Evolutionary conservation across 2,797 vertebrate genomes (phyloP), one percentile per base, ranked within the genome.

Genomic region (Loris lydekkerianus): DNA sequence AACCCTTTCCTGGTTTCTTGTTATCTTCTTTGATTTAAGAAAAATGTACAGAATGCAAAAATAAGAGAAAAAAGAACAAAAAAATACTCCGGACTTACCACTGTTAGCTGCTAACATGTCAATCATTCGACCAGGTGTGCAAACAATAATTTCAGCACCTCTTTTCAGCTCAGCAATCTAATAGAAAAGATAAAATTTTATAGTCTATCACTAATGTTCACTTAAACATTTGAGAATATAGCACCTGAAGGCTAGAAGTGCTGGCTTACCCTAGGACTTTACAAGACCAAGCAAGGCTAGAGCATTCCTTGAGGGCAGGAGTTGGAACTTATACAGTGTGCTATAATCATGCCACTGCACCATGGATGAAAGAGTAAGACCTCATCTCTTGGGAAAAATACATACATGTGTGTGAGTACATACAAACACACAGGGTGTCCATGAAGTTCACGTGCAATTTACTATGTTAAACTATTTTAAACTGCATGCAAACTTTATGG

Each of bases 101-200:
- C 99, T 99, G 98, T 99, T 99, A 98, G 99, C 99, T 76, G 99
- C 99, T 97, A 99, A 98, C 99, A 99, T 99, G 98, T 99, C 99
- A 97, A 99, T 99, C 99, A 99, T 99, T 97, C 99, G 99, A 21
- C 99, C 99, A 61, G 99, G 99, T 53, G 99, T 99, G 98, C 99
- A 99, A 97, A 99, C 99, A 94, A 99, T 99, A 98, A 99, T 99
- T 98, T 99, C 99, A 84, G 99, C 99, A 98, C 99, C 99, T 98
- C 99, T 99, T 99, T 99, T 99, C 98, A 99, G 98, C 98, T 99
- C 99, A 97, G 99, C 99, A 93, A 99, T 99, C 99, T 99, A 98
- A 96, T 94, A 78, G 94, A 96, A 88, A 94, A 85, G 67, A 97
- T 29, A 37, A 94, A 58, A 89, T 89, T 84, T 70, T 87, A 82